Conservation (phyloP, 2,113 vertebrate species). For the Aptenodytes patagonicus region DNA sequence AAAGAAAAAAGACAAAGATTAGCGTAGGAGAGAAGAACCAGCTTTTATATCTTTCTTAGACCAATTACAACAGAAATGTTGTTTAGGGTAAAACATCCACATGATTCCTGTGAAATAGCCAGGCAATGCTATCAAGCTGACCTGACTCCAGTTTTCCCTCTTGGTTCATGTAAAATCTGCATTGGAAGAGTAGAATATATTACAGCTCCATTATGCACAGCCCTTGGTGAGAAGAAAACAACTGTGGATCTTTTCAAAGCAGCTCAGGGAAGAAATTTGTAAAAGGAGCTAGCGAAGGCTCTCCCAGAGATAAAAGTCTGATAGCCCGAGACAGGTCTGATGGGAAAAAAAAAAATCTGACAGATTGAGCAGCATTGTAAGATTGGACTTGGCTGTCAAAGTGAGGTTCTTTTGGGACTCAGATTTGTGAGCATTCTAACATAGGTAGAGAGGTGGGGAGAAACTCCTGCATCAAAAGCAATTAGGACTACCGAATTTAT, state of each 20-base stretch:
- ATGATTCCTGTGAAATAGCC: neutral
- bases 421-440: neutral
- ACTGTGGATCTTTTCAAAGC: neutral
- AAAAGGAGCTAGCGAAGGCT: neutral
- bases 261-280: neutral
- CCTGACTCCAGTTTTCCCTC: fast-evolving
- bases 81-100: neutral
- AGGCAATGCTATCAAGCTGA: neutral
- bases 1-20: neutral
- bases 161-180: neutral
- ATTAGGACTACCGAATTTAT: neutral
- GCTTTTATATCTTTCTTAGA: neutral
- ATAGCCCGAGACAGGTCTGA: neutral
- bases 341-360: neutral
- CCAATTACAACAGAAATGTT: neutral
- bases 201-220: neutral
- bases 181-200: neutral
- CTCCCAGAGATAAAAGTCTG: neutral
- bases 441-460: neutral
- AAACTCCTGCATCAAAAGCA: neutral
- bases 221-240: neutral
- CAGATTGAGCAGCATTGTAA: neutral
- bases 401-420: neutral
- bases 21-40: neutral
- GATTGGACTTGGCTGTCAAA: neutral